Evolutionary conservation across 2,797 vertebrate genomes (phyloP).

Genomic region (Euphonia xanthogaster): DNA sequence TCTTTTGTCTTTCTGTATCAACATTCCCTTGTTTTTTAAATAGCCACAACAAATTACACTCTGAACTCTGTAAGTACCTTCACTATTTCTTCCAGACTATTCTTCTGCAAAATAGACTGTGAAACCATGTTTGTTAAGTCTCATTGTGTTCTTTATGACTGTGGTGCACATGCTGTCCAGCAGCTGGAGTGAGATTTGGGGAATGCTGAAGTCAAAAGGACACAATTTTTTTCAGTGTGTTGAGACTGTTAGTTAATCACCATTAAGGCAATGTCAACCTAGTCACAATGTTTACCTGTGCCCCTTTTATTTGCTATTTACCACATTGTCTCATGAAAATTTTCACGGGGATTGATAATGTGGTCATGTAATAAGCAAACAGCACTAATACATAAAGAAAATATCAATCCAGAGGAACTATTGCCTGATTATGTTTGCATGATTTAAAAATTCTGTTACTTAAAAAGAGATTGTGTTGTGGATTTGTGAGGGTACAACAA

Average conservation of each 20-base stretch:
- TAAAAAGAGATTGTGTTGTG: not conserved
- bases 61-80: not conserved
- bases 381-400: not conserved
- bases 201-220: not conserved
- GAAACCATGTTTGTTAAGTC: not conserved
- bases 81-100: not conserved
- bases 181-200: not conserved
- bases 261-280: no score
- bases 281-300: not conserved
- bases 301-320: not conserved
- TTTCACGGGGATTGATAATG: not conserved
- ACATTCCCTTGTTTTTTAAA: constrained; percentile 18
- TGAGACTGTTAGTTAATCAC: not conserved
- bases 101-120: not conserved
- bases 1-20: constrained; percentile 41
- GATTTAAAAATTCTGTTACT: not conserved
- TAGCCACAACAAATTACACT: not conserved
- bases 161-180: not conserved
- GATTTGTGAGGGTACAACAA: not conserved
- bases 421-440: not conserved
- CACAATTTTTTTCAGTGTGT: not conserved
- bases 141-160: not conserved
- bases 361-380: not conserved
- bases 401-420: not conserved
- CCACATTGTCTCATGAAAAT: not conserved